These are phyloP conservation scores for Drosophila sechellia DNA, from an alignment of 1,140 invertebrate species.

Conservation along the genomic window DNA sequence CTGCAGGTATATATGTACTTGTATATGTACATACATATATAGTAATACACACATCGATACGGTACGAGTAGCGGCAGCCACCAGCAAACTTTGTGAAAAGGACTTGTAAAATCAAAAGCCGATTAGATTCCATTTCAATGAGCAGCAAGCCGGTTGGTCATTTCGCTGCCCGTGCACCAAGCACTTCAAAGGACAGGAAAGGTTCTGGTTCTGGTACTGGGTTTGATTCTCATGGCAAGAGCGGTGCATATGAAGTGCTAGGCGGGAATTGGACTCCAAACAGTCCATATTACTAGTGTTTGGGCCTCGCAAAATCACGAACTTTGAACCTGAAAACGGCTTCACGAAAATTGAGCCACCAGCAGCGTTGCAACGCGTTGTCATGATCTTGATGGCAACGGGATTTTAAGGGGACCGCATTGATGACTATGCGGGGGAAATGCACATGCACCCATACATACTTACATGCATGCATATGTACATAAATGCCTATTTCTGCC, in stretches of 20 bases:
- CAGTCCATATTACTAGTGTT: constrained; percentile 49
- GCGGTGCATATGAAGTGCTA: constrained; percentile 2
- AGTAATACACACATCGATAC: constrained; percentile 53
- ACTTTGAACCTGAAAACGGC: constrained; percentile 26
- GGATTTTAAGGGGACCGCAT: background rate
- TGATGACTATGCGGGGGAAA: background rate
- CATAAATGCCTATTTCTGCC: constrained; percentile 33
- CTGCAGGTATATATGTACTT: constrained; percentile 11
- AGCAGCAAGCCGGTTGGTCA: constrained; percentile 79
- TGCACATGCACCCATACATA: constrained; percentile 24
- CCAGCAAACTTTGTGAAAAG: constrained; percentile 75
- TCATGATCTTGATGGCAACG: constrained; percentile 7
- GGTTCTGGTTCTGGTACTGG: background rate
- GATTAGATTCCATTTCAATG: constrained; percentile 82
- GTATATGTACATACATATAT: constrained; percentile 15
- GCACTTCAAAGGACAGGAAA: background rate
- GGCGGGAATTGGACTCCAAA: constrained; percentile 23
- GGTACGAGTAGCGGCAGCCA: constrained; percentile 38
- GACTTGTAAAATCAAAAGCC: constrained; percentile 82
- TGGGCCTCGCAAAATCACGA: constrained; percentile 30
- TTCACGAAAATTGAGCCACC: constrained; percentile 37
- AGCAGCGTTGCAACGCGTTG: constrained; percentile 20
- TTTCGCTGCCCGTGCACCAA: constrained; percentile 55
- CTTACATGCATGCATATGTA: constrained; percentile 50
- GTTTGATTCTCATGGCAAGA: background rate